Conservation (phyloP, 2,888 invertebrate species). For the Drosophila kambysellisi region DNA sequence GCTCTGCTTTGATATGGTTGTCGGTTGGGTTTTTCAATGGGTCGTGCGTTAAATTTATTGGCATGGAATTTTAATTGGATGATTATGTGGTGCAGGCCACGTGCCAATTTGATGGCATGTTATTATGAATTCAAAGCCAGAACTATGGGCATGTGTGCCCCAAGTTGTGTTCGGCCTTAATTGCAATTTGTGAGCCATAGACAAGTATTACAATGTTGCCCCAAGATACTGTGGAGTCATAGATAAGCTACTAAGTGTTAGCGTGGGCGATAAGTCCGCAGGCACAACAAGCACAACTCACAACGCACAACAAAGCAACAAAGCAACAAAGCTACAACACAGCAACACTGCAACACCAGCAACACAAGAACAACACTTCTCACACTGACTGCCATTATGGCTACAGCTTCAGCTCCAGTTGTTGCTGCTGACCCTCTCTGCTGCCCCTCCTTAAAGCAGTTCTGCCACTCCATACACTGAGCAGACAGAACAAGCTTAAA, state of each 20-base stretch:
- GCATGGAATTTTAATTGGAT: conserved; percentile 77
- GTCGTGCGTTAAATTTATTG: conserved; percentile 74
- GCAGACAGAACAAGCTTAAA: background rate
- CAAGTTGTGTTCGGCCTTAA: conserved; percentile 15
- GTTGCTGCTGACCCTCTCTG: background rate
- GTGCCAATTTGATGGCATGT: conserved; percentile 62
- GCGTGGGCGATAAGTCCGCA: conserved; percentile 57
- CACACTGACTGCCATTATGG: conserved; percentile 48
- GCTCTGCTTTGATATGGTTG: conserved; percentile 20
- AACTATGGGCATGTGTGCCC: conserved; percentile 31
- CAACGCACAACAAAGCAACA: conserved; percentile 14
- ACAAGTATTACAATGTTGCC: conserved; percentile 63
- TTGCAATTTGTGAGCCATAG: conserved; percentile 48
- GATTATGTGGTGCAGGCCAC: conserved; percentile 70
- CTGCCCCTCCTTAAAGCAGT: background rate
- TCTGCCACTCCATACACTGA: background rate
- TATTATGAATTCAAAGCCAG: conserved; percentile 57
- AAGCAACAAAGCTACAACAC: conserved; percentile 13
- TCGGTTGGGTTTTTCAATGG: conserved; percentile 50
- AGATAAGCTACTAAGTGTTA: conserved; percentile 67
- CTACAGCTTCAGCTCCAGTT: conserved; percentile 24
- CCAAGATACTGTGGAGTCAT: conserved; percentile 57
- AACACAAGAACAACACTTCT: conserved; percentile 13
- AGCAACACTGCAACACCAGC: background rate
- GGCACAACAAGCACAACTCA: conserved; percentile 24